Evolutionary conservation across 2,797 vertebrate genomes (phyloP), one percentile per base, ranked within the genome.

Genomic region (Tokudaia tokunoshimensis): DNA sequence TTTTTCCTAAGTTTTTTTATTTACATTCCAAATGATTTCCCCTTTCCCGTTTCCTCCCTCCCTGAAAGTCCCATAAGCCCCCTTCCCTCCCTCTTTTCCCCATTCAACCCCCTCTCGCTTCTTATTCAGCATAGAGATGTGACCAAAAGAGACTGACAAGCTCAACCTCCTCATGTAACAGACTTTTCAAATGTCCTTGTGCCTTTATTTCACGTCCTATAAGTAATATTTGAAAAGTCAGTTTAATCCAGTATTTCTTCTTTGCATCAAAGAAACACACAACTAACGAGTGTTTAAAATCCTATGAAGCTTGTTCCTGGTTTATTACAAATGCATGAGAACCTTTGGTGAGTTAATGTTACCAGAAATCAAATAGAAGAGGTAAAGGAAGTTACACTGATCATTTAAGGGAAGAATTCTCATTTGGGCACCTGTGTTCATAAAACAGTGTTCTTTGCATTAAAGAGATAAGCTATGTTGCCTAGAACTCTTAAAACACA

Each of bases 401-500:
- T 98, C 84, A 97, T 98, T 98, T 96, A 98, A 98, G 92, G 79
- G 89, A 88, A 84, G 91, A 97, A 92, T 79, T 96, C 93, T 70
- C 98, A 85, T 97, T 97, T 0, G 0, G 95, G 67, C 97, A 98
- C 96, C 97, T 98, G 98, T 98, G 97, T 88, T 98, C 94, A 98
- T 98, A 97, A 94, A 97, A 91, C 93, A 91, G 92, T 97, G 84
- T 96, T 89, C 94, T 98, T 98, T 97, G 82, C 94, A 98, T 98
- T 97, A 96, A 93, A 79, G 96, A 96, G 34, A 93, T 93, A 96
- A 0, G 10, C 91, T 84, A 97, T 17, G 44, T 97, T 98, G 94
- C 98, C 98, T 94, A 97, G 98, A 97, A 97, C 97, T 96, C 97
- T 98, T 98, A 55, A 97, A 98, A 98, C 95, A 94, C 95, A 98